Conservation (phyloP, 2,888 invertebrate species). For the Neuroscelio doddi region DNA sequence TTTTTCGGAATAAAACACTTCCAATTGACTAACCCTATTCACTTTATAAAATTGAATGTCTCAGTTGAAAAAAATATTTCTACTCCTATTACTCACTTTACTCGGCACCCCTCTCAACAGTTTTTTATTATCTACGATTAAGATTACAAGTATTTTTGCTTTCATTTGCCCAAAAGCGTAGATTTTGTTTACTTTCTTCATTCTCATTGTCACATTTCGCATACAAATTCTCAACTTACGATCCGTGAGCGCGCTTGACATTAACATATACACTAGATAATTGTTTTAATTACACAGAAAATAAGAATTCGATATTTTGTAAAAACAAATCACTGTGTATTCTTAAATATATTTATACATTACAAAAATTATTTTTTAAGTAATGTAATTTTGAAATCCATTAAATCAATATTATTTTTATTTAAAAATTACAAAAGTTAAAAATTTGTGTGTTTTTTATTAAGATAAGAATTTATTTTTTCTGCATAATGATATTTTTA, state of each 20-base stretch:
- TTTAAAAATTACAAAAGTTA: too few species aligned
- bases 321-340: neutral
- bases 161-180: slow-evolving; percentile 4
- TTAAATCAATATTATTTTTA: too few species aligned
- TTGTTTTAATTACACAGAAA: neutral
- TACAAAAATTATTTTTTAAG: too few species aligned
- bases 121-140: slow-evolving; percentile 29
- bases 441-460: too few species aligned
- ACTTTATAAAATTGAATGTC: slow-evolving; percentile 10
- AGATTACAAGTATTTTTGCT: slow-evolving; percentile 21
- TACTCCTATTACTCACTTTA: slow-evolving; percentile 13
- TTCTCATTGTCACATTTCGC: neutral
- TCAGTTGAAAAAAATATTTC: slow-evolving; percentile 4
- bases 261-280: slow-evolving; percentile 20
- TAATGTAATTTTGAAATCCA: too few species aligned
- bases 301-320: slow-evolving; percentile 9
- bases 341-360: neutral
- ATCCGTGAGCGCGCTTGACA: slow-evolving; percentile 47
- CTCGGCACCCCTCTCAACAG: neutral
- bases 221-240: slow-evolving; percentile 44
- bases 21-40: neutral
- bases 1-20: neutral
- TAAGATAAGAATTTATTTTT: neutral
- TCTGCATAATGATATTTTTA: slow-evolving; percentile 12
- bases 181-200: slow-evolving; percentile 14